A percentile compares a stretch with the other conserved stretches of the same genome.
These are phyloP conservation scores for Spisula subtruncata DNA, from an alignment of 2,888 invertebrate species.

Conservation along the genomic window DNA sequence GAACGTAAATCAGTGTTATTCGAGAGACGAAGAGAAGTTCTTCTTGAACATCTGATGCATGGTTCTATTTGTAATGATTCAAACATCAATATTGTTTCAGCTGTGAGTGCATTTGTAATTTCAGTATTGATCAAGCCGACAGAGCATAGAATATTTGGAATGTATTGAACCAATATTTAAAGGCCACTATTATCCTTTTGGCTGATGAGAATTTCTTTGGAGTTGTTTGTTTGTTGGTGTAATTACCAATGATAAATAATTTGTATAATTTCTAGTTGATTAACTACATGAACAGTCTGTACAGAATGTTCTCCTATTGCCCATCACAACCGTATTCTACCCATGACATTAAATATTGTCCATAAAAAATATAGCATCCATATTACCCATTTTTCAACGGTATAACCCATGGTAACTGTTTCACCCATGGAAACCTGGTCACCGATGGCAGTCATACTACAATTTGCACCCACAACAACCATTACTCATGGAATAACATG, in stretches of 20 bases:
- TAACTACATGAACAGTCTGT: no score
- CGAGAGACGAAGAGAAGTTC: not conserved
- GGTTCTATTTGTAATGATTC: not conserved
- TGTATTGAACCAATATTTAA: not conserved
- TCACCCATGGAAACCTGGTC: no score
- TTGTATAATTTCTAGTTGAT: not conserved
- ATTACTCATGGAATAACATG: no score
- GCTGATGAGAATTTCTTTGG: not conserved
- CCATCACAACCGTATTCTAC: no score
- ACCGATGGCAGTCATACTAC: no score
- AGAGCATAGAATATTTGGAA: not conserved
- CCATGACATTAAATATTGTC: no score
- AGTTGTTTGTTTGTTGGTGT: conserved; percentile 2
- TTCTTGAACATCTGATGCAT: not conserved
- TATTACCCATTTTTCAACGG: no score
- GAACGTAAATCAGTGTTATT: not conserved
- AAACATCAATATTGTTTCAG: conserved; percentile 18
- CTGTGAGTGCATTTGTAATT: conserved; percentile 20
- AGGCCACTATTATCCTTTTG: conserved; percentile 13
- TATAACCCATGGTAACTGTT: no score
- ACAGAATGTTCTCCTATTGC: no score
- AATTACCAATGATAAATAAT: conserved; percentile 22
- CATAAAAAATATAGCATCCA: no score
- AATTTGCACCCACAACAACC: no score
- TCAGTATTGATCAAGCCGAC: not conserved